Evolutionary conservation across 2,797 vertebrate species (phyloP).

Genomic region (Numenius phaeopus): DNA sequence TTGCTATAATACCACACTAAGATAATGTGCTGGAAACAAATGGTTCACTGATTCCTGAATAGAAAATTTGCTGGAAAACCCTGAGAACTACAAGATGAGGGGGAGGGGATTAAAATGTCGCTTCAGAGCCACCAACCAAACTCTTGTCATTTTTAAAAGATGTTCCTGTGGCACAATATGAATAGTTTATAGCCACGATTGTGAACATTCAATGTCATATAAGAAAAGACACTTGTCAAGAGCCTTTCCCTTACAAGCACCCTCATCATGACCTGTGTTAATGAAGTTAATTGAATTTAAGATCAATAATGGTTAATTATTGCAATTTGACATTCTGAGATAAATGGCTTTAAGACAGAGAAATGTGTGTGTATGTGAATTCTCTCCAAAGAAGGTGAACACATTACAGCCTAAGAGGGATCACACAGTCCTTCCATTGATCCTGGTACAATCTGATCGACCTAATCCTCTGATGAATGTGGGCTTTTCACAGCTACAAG

Average conservation of each 20-base stretch:
- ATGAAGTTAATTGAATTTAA: constrained; percentile 99
- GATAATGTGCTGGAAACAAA: constrained; percentile 58
- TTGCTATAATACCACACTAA: constrained; percentile 8
- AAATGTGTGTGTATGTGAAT: constrained; percentile 78
- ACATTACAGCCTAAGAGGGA: constrained; percentile 83
- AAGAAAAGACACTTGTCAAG: constrained; percentile 85
- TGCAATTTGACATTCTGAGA: constrained; percentile 98
- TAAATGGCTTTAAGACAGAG: constrained; percentile 89
- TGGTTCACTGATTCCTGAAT: not conserved
- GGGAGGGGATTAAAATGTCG: constrained; percentile 30
- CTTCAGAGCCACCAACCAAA: not conserved
- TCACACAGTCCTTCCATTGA: constrained; percentile 90
- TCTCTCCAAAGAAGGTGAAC: constrained; percentile 81
- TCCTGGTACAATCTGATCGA: constrained; percentile 91
- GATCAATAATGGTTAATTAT: constrained; percentile 99
- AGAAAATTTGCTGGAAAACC: constrained; percentile 21
- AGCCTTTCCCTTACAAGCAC: constrained; percentile 83
- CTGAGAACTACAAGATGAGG: not conserved
- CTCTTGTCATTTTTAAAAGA: constrained; percentile 28
- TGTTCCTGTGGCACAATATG: constrained; percentile 9
- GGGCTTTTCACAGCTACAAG: constrained; percentile 87
- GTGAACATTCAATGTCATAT: constrained; percentile 74
- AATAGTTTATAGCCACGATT: constrained; percentile 52
- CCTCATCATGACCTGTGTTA: constrained; percentile 91
- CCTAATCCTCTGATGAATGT: constrained; percentile 89